Evolutionary conservation across 2,113 vertebrate genomes (phyloP).

Genomic region (Hydrochoerus hydrochaeris): DNA sequence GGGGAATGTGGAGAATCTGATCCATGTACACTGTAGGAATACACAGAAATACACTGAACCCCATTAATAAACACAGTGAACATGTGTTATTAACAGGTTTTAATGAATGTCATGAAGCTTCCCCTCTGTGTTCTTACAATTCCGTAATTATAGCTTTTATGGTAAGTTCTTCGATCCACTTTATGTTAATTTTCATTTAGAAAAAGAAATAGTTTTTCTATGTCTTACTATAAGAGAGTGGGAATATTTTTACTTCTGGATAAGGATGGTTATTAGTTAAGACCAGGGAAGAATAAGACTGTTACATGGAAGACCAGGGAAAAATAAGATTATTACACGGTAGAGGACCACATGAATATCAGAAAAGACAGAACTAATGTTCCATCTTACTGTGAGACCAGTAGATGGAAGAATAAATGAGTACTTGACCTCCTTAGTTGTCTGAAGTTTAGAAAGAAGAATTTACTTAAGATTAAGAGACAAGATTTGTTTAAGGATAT

Average conservation of each 20-base stretch:
- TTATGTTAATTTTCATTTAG: neutral
- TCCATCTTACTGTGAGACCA: neutral
- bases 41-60: neutral
- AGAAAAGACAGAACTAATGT: neutral
- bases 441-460: neutral
- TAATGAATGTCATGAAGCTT: neutral
- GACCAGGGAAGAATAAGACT: neutral
- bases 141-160: neutral
- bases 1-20: neutral
- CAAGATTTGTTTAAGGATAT: slow-evolving; percentile 6
- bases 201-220: neutral
- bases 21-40: neutral
- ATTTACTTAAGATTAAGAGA: neutral
- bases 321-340: neutral
- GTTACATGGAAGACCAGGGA: too few relatives aligned
- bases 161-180: neutral
- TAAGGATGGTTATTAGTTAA: neutral
- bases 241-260: neutral
- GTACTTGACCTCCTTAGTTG: neutral
- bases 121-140: neutral
- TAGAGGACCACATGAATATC: neutral
- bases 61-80: neutral
- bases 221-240: neutral
- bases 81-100: neutral
- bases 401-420: neutral